Evolutionary conservation across 2,888 invertebrate genomes (phyloP), one percentile per base, ranked within the genome.

Genomic region (Synergus umbraculus): DNA sequence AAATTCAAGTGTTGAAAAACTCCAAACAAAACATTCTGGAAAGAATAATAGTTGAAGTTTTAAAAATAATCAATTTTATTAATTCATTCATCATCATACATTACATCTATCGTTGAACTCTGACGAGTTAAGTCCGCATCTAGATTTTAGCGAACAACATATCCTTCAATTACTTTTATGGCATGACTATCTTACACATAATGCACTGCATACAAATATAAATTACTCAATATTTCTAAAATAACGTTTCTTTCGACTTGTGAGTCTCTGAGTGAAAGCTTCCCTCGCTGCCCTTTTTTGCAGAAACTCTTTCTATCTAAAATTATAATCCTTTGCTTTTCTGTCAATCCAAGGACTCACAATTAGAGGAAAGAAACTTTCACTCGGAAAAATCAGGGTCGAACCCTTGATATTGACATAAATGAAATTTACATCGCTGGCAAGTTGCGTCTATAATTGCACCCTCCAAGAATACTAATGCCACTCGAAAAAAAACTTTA

Each of bases 31-130:
- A 15, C 4, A 5, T 58, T 58, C 58, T 58, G 18, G 58, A 18
- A n/a, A 18, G n/a, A 9, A 22, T 60, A 60, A 60, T 5, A 63
- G 29, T 88, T 87, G 8, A n/a, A n/a, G 2, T 91, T 90, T 92
- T 92, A 90, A 92, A 92, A 92, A 92, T 92, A 92, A 90, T 90
- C 87, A 86, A 86, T 90, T 91, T 91, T 90, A 91, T 91, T 91
- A 89, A 90, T 89, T 89, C 89, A 90, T 90, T 83, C 88, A 84
- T 87, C 86, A 86, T 88, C 87, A 82, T 90, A 91, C 90, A 90
- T 90, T 89, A 90, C 90, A 91, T 90, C 84, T 90, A 89, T 88
- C 88, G 85, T 89, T 88, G 85, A 87, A 87, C 87, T 86, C 86
- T 78, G 82, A 83, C 83, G 84, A 87, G 86, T 87, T 83, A 85